Evolutionary conservation across 2,113 vertebrate genomes (phyloP), one percentile per base, ranked within the genome.

Genomic region (Petroica traversi): DNA sequence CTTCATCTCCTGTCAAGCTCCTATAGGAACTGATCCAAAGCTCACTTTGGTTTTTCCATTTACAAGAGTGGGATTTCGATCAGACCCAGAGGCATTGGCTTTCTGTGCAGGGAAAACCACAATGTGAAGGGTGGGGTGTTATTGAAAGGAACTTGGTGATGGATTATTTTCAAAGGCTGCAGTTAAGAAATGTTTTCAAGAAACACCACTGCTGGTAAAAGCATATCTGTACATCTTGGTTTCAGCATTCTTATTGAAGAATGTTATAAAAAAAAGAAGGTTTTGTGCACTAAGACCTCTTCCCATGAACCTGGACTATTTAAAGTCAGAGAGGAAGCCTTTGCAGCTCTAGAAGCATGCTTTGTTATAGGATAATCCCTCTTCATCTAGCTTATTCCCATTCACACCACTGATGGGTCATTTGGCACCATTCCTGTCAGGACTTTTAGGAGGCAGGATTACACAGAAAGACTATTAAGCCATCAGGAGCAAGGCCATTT

Each of bases 1-100:
- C 14, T 8, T 19, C 6, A 24, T 77, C 57, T 96, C 46, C 46
- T 38, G 43, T 77, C 78, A 74, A 85, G 85, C 40, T 94, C 66
- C 81, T 83, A 43, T 0, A 83, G 68, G 59, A 95, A 54, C 29
- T 48, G 34, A 58, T 95, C 89, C 95, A 97, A 95, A 92, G 72
- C 33, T 95, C 88, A 48, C 85, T 96, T 90, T 36, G 68, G 3
- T 81, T 95, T 96, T 96, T 94, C 93, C 93, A 92, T 80, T 90
- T 88, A 71, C 59, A 86, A 34, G 59, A 95, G 41, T 71, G 72
- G 59, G 75, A 93, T 90, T 96, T 78, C 2, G 6, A 96, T 71
- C 75, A 90, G 55, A 23, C 57, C 82, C 63, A 85, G 51, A 93
- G 51, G 72, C 88, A 85, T 0, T 93, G 81, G 78, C 71, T 85